Percentiles rank a stretch among this genome's conserved stretches.
These are phyloP conservation scores for Hemiscyllium ocellatum DNA, from an alignment of 2,113 vertebrate genomes.

Conservation along the genomic window DNA sequence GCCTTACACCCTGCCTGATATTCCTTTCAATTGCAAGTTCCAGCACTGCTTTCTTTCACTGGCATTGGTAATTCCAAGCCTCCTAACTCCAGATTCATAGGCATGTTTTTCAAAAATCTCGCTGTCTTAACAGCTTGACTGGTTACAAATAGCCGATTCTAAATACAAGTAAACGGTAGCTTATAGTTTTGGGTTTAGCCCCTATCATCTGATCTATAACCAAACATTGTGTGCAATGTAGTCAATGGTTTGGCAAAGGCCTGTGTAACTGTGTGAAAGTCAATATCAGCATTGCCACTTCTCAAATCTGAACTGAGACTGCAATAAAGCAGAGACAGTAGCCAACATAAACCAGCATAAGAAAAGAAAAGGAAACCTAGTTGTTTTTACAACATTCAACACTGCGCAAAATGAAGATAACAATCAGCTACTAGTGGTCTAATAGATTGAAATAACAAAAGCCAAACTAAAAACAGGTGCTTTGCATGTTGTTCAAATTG, in stretches of 20 bases:
- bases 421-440: background rate
- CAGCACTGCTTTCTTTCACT: background rate
- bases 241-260: background rate
- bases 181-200: background rate
- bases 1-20: background rate
- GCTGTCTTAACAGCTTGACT: background rate
- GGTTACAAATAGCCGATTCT: background rate
- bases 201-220: background rate
- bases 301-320: background rate
- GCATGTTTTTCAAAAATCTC: background rate
- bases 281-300: background rate
- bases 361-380: background rate
- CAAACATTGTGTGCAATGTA: background rate
- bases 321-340: background rate
- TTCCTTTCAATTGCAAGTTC: background rate
- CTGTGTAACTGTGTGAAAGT: background rate
- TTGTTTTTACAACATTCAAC: background rate
- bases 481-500: background rate
- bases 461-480: background rate
- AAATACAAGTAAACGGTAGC: background rate
- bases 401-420: background rate
- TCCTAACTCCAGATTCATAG: background rate
- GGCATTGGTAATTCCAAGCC: background rate
- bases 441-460: background rate
- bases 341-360: background rate